A percentile compares a stretch with the other conserved stretches of the same genome.
These are phyloP conservation scores for Macropus fuliginosus DNA, from an alignment of 2,797 vertebrate genomes.

Conservation along the genomic window DNA sequence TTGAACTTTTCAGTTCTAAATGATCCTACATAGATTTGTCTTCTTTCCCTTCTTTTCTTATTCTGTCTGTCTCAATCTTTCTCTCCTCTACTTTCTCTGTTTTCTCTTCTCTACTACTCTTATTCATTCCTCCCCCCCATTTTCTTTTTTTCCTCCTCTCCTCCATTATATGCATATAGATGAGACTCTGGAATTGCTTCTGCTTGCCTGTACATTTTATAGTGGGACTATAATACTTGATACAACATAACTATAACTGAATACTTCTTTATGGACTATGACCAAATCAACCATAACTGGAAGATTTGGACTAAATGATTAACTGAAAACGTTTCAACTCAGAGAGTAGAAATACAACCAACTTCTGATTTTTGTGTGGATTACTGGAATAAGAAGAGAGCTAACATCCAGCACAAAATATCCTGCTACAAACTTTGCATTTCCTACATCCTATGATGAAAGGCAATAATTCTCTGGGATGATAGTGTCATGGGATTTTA, in stretches of 20 bases:
- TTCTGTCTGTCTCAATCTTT: background rate
- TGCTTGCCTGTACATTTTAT: constrained; percentile 55
- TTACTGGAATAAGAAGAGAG: constrained; percentile 21
- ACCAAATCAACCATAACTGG: constrained; percentile 48
- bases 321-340: constrained; percentile 58
- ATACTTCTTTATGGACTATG: constrained; percentile 56
- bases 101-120: background rate
- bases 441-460: constrained; percentile 57
- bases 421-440: constrained; percentile 51
- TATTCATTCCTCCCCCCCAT: background rate
- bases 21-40: background rate
- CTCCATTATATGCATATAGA: constrained; percentile 25
- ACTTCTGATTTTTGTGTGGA: constrained; percentile 49
- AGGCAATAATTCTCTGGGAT: background rate
- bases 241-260: constrained; percentile 64
- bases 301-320: constrained; percentile 59
- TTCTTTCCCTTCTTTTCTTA: background rate
- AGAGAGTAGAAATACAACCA: background rate
- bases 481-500: background rate
- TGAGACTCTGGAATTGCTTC: background rate
- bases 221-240: constrained; percentile 59
- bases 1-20: background rate
- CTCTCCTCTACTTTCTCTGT: background rate
- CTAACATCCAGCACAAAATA: background rate
- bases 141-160: background rate